A percentile compares a stretch with the other conserved stretches of the same genome.
phyloP scores from a whole-genome alignment of 2,888 invertebrate genomes.

The Cephus runcator region DNA sequence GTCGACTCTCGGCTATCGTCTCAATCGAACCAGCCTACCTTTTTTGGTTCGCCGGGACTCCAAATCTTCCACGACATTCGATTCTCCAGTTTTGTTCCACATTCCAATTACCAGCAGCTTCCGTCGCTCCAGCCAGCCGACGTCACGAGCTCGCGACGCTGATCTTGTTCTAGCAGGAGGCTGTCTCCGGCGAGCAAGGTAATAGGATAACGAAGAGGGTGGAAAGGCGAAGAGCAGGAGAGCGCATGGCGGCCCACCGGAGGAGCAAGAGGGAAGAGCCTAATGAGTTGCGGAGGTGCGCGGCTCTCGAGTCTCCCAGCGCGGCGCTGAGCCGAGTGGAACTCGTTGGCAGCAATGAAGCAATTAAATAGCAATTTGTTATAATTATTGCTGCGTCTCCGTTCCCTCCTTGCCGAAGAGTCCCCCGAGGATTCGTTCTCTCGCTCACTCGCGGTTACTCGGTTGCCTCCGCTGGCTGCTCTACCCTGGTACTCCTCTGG shows the following conservation, averaged over 20 bases:
- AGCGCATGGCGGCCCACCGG: background rate
- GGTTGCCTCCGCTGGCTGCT: background rate
- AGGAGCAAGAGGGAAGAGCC: slow-evolving; percentile 5
- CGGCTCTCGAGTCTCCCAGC: background rate
- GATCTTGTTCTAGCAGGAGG: background rate
- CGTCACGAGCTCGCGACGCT: background rate
- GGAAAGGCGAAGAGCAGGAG: background rate
- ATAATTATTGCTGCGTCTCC: slow-evolving; percentile 43
- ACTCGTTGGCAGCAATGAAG: slow-evolving; percentile 34
- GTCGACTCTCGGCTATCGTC: slow-evolving; percentile 13
- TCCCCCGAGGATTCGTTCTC: background rate
- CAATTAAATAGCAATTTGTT: slow-evolving; percentile 51
- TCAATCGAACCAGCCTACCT: background rate
- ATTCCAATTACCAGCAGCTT: background rate
- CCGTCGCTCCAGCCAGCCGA: background rate
- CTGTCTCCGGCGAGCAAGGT: background rate
- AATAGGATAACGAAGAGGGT: background rate
- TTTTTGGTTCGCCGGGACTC: background rate
- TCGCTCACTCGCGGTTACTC: background rate
- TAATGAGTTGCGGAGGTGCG: slow-evolving; percentile 27
- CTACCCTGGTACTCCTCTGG: background rate
- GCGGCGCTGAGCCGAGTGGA: background rate
- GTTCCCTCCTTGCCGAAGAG: background rate
- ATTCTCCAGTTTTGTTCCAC: background rate
- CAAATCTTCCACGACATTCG: background rate